Percentiles rank a stretch among this genome's conserved stretches.
Evolutionary conservation across 2,113 vertebrate genomes (phyloP).

Genomic region (Pao palembangensis): DNA sequence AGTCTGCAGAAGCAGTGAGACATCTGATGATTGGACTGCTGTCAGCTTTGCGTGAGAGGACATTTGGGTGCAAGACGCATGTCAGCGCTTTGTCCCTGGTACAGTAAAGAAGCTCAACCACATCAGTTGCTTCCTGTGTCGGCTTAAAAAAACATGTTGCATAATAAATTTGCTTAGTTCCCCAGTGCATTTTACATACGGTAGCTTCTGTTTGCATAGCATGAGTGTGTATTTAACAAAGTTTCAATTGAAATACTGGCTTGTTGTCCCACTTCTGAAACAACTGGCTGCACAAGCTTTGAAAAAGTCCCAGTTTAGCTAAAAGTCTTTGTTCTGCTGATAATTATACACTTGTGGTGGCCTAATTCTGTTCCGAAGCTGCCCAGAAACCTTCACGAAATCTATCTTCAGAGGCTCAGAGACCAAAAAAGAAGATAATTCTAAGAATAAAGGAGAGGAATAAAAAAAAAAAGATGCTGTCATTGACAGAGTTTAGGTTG

Average conservation of each 20-base stretch:
- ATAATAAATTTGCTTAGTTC: slow-evolving; percentile 62
- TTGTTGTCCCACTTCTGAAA: slow-evolving; percentile 26
- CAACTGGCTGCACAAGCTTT: background rate
- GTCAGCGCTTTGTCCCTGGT: too few species aligned
- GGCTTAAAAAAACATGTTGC: slow-evolving; percentile 27
- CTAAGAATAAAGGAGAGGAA: slow-evolving; percentile 5
- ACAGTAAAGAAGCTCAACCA: background rate
- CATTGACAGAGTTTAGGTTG: slow-evolving; percentile 29
- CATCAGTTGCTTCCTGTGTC: background rate
- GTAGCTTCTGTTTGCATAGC: slow-evolving; percentile 56
- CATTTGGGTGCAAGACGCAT: background rate
- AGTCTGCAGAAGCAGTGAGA: too few species aligned
- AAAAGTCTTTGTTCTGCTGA: slow-evolving; percentile 9
- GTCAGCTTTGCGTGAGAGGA: too few species aligned
- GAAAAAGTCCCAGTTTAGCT: background rate
- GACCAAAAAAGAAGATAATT: slow-evolving; percentile 10
- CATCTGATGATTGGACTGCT: too few species aligned
- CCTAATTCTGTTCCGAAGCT: slow-evolving; percentile 56
- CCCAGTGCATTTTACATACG: slow-evolving; percentile 50
- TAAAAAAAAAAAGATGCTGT: slow-evolving; percentile 11
- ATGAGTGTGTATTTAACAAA: slow-evolving; percentile 45
- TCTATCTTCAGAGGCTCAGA: slow-evolving; percentile 22
- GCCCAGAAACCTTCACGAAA: slow-evolving; percentile 15
- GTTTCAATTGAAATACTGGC: slow-evolving; percentile 13
- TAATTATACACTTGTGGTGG: slow-evolving; percentile 4